Evolutionary conservation across 2,113 vertebrate genomes (phyloP).

Genomic region (Chrysemys picta): DNA sequence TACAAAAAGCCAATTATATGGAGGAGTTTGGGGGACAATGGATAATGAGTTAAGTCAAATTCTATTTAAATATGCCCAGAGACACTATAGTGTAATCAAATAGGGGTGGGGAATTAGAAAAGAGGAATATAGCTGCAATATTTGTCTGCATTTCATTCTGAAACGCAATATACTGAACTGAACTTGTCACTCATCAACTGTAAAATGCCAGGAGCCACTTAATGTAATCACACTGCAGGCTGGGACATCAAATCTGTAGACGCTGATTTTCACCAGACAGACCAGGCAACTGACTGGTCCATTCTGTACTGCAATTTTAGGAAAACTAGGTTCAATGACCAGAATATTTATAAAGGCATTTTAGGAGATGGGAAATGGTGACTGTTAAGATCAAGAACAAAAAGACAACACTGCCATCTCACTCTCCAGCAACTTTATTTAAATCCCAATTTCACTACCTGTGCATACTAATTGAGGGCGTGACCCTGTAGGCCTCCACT

Average conservation of each 20-base stretch:
- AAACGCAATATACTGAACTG: background rate
- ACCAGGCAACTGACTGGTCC: background rate
- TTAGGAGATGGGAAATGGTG: background rate
- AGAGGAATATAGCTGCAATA: background rate
- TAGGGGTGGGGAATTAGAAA: background rate
- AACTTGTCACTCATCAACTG: background rate
- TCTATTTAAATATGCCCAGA: background rate
- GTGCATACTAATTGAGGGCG: background rate
- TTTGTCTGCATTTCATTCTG: background rate
- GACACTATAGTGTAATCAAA: conserved; percentile 27
- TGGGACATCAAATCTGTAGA: background rate
- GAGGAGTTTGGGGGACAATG: background rate
- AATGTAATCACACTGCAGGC: background rate
- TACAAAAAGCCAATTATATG: background rate
- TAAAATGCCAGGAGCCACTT: background rate
- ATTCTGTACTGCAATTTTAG: background rate
- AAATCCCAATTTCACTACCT: background rate
- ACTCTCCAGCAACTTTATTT: background rate
- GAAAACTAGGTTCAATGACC: background rate
- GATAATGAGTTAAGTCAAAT: background rate
- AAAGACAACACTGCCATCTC: too few relatives aligned
- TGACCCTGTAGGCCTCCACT: background rate
- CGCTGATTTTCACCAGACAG: background rate
- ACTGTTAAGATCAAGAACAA: background rate
- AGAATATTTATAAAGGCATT: fast-evolving